Evolutionary conservation across 2,888 invertebrate species (phyloP), one percentile per base, ranked within the genome.

Genomic region (Smittia aterrima): DNA sequence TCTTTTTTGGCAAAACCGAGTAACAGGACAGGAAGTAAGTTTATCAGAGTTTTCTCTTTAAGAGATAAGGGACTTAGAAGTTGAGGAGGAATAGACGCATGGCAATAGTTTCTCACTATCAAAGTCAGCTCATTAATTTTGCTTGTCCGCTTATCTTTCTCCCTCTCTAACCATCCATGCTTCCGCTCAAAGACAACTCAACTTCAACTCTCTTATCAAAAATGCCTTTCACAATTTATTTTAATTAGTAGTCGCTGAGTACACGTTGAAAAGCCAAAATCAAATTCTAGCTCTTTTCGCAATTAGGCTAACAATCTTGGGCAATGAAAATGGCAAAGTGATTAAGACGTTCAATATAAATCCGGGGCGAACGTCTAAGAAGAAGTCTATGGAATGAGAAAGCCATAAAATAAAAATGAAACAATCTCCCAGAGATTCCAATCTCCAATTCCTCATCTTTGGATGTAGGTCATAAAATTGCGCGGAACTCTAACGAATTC

Each of bases 391-490:
- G 16, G 47, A 47, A 16, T 47, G 47, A 47, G 47, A 47, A 47
- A 47, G 47, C 47, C 11, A 47, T 47, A 47, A 38, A 38, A 47
- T 9, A 47, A 58, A 18, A 58, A 58, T 4, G 18, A 58, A 58
- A 58, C 20, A 58, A 58, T 18, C 22, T 9, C 58, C 4, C 4
- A 1, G 22, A 58, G 58, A 58, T 18, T 20, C 18, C 9, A 18
- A 20, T 18, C 18, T 58, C 18, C 11, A 11, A 58, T 22, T 58
- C 20, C 6, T n/a, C 58, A 22, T 20, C 16, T 7, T 47, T 18
- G 20, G 53, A 70, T 70, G 53, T 70, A 70, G 70, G 70, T 53
- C 70, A 70, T 53, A 70, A 70, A 70, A 70, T 53, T 54, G 27
- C 70, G 54, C 53, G 54, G 54, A 70, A 54, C 54, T 24, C 13